Base-by-base conservation (phyloP, 2,888 invertebrate species). In the Mayetiola destructor region DNA sequence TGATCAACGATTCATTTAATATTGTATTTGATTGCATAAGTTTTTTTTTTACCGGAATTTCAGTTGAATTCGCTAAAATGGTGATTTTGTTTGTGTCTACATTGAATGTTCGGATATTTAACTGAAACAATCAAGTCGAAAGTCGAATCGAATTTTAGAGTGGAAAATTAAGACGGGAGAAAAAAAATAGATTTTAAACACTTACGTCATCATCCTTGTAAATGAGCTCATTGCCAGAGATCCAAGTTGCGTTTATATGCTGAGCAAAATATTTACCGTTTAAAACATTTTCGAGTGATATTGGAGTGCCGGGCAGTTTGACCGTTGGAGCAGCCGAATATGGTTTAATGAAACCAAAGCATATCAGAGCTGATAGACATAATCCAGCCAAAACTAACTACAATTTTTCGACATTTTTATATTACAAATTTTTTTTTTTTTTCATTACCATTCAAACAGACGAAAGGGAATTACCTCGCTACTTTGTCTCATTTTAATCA, bases 201-300 rank as follows among this genome's bases (percentile, higher is more conserved):
- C 23, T 77, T 6, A 79, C 81, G 59, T 73, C 68, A 29, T 64
- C 66, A 64, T 80, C 79, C 58, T 78, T 77, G 69, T 77, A 86
- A 61, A 85, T 68, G 59, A 86, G 73, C 65, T 80, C 80, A 60
- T 74, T 77, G 64, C 78, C 87, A 68, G 83, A 80, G 58, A 86
- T 75, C 89, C 90, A 91, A 53, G 84, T 81, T 56, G 84, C 90
- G 69, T 89, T 89, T 69, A 89, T 89, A 40, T 79, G 74, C 59
- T 76, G 76, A 0, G 87, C 76, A 14, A 78, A 72, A 60, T 82
- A 79, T 59, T 76, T 78, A 53, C 86, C 85, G 36, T 75, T 76
- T 18, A 90, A 77, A 63, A 88, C 76, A 76, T 62, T 83, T 5
- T n/a, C 20, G 20, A 37, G 37, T n/a, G 48, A 8, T 48, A 48